Conservation (phyloP, 2,888 invertebrate genomes). For the Perizoma flavofasciatum region DNA sequence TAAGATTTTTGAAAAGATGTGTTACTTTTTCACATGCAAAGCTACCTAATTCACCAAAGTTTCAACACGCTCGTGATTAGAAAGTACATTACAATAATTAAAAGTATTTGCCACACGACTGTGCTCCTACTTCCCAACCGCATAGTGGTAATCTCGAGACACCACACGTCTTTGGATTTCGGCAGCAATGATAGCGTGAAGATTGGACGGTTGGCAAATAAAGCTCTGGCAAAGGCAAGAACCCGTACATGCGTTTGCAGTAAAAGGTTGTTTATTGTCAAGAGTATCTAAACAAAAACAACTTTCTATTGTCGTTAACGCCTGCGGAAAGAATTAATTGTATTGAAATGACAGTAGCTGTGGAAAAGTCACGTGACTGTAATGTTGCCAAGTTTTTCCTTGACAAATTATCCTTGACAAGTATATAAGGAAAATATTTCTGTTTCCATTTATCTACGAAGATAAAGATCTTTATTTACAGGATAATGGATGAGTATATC, state of each 20-base stretch:
- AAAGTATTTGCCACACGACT: conserved; percentile 67
- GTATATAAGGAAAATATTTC: no score
- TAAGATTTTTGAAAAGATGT: not conserved
- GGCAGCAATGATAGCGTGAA: conserved; percentile 48
- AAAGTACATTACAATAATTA: conserved; percentile 71
- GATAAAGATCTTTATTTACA: not conserved
- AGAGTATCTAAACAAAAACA: no score
- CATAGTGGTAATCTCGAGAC: conserved; percentile 51
- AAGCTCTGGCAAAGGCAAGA: not conserved
- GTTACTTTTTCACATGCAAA: conserved; percentile 10
- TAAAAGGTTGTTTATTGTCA: no score
- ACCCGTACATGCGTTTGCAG: no score
- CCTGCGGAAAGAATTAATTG: no score
- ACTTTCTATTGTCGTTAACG: no score
- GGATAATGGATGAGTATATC: no score
- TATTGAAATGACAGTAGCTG: no score
- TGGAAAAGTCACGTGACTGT: no score
- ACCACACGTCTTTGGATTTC: conserved; percentile 54
- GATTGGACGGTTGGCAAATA: conserved; percentile 49
- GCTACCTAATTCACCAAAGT: conserved; percentile 35
- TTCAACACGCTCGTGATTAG: conserved; percentile 63
- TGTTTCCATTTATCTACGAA: not conserved
- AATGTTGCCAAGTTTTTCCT: no score
- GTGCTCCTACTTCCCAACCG: conserved; percentile 46
- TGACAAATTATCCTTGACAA: no score